Conservation (phyloP, 2,113 vertebrate genomes). For the Puffinus mauretanicus region DNA sequence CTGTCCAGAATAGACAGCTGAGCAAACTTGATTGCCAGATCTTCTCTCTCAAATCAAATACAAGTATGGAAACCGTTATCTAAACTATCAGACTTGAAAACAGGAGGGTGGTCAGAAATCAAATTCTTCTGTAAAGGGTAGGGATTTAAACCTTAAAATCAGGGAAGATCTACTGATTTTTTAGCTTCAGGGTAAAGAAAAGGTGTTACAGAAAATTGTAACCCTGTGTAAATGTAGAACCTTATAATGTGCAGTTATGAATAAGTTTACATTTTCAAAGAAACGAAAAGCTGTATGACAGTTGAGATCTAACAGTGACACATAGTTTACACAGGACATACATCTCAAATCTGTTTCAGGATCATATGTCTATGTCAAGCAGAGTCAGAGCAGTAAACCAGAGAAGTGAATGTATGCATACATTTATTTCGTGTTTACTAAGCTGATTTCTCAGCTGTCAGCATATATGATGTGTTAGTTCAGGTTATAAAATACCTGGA, state of each 20-base stretch:
- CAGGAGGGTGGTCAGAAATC: not conserved
- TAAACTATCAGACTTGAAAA: conserved; percentile 17
- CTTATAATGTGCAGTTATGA: not conserved
- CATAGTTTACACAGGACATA: not conserved
- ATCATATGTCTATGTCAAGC: not conserved
- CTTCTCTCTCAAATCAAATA: not conserved
- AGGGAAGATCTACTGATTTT: not conserved
- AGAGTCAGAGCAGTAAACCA: not conserved
- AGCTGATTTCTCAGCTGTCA: not conserved
- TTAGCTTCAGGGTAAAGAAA: not conserved
- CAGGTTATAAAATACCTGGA: not conserved
- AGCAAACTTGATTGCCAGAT: not conserved
- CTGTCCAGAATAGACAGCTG: not conserved
- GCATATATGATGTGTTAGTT: not conserved
- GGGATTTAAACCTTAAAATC: not conserved
- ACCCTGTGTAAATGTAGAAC: not conserved
- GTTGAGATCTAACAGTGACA: not conserved
- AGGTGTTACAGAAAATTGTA: not conserved
- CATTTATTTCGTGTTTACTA: not conserved
- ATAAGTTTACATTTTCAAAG: not conserved
- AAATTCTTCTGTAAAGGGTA: not conserved
- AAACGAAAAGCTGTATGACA: not conserved
- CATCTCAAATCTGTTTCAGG: not conserved
- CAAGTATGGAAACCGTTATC: not conserved
- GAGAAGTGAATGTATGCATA: not conserved